Evolutionary conservation across 2,113 vertebrate genomes (phyloP).

Genomic region (Xenopus laevis): DNA sequence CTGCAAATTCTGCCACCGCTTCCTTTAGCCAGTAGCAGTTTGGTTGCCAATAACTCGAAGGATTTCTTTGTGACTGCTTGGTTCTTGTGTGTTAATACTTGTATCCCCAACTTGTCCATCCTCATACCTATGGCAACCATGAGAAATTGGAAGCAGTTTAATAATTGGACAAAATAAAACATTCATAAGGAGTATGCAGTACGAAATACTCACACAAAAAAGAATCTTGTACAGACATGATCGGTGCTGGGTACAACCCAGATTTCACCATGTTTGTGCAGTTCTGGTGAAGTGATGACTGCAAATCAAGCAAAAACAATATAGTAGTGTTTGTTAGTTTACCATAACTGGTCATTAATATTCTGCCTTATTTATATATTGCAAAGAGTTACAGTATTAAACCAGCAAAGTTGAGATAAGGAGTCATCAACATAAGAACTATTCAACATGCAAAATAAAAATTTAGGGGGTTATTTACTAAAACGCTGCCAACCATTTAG

Average conservation of each 20-base stretch:
- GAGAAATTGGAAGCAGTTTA: background rate
- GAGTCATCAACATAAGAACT: background rate
- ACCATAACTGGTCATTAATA: background rate
- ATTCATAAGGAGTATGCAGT: background rate
- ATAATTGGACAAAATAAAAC: no score
- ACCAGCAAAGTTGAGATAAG: no score
- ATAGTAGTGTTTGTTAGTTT: background rate
- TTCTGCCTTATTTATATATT: background rate
- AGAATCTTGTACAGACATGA: slow-evolving; percentile 88
- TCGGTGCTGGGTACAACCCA: slow-evolving; percentile 89
- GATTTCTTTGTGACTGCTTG: slow-evolving; percentile 82
- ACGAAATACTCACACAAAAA: slow-evolving; percentile 82
- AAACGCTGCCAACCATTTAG: no score
- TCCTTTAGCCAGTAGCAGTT: slow-evolving; percentile 82
- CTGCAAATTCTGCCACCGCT: slow-evolving; percentile 62
- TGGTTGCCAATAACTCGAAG: slow-evolving; percentile 88
- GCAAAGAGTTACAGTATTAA: background rate
- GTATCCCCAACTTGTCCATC: slow-evolving; percentile 85
- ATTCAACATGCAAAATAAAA: background rate
- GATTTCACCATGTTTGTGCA: slow-evolving; percentile 90
- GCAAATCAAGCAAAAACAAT: slow-evolving; percentile 27
- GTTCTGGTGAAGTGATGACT: slow-evolving; percentile 87
- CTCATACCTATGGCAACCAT: slow-evolving; percentile 71
- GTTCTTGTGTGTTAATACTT: slow-evolving; percentile 85
- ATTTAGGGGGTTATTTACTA: no score